Evolutionary conservation across 2,797 vertebrate genomes (phyloP), one percentile per base, ranked within the genome.

Genomic region (Girardinus metallicus): DNA sequence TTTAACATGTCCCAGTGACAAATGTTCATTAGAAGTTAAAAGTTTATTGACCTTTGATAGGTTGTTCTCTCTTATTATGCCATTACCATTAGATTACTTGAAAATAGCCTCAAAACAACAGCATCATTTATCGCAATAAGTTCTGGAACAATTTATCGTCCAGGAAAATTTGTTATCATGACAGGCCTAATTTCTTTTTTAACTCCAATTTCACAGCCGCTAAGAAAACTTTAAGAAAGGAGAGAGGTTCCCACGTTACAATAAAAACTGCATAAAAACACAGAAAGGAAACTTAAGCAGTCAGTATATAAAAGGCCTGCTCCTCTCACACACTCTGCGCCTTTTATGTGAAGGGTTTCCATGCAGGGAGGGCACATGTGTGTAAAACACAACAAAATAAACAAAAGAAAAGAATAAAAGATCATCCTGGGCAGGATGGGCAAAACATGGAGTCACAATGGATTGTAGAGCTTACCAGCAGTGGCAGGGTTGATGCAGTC

Each of bases 381-480:
- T 92, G 86, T 84, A 74, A 86, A 90, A 91, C 80, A 87, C 83
- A 85, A 75, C 21, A 86, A 87, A 81, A 81, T 36, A 57, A 72
- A 77, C 85, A 64, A 83, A 77, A 84, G 89, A 80, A 82, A 82
- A 77, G 77, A n/a, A 78, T 89, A 91, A 86, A 91, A 85, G 80
- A 74, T 92, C 88, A 92, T 91, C 94, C 94, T 93, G 80, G 84
- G 87, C 85, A 92, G 93, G 87, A 95, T 73, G 90, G 91, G 92
- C 86, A 89, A 90, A 92, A 93, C 51, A 96, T 95, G 92, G 94
- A 95, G 94, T 94, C 94, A 96, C 96, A 96, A 95, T 95, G 95
- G 94, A 94, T 95, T 92, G 95, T 95, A 95, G 95, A 96, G 96
- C 96, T 96, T 96, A 96, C 96, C 96, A 96, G 96, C 95, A 96